These are phyloP conservation scores for Mirounga angustirostris DNA, from an alignment of 2,113 vertebrate genomes.

Conservation along the genomic window DNA sequence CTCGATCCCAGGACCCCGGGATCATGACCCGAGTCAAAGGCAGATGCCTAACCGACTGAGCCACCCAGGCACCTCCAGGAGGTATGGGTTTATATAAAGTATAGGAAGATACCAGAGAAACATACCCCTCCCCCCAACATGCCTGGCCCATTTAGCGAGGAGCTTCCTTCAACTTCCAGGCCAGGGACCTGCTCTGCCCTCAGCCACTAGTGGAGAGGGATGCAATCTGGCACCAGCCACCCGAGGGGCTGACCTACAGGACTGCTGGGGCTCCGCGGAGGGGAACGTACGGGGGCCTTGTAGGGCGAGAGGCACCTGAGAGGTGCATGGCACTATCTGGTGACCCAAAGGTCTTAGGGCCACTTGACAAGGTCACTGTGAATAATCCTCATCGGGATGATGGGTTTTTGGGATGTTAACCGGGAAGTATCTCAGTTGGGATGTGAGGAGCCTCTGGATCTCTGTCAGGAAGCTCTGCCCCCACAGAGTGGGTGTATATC, in stretches of 20 bases:
- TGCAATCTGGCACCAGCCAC: not conserved
- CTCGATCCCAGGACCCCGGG: no score
- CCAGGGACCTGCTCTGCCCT: not conserved
- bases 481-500: not conserved
- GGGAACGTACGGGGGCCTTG: not conserved
- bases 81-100: not conserved
- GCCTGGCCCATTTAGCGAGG: not conserved
- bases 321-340: not conserved
- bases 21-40: no score
- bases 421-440: not conserved
- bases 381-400: not conserved
- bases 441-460: not conserved
- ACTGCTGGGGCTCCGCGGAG: not conserved
- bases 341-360: not conserved
- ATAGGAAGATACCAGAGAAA: not conserved
- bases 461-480: not conserved
- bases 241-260: not conserved
- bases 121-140: rapidly evolving
- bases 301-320: not conserved
- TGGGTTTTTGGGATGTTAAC: not conserved
- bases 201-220: not conserved
- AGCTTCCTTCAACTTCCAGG: not conserved
- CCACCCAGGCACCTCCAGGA: no score
- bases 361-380: not conserved
- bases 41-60: no score